Evolutionary conservation across 2,113 vertebrate species (phyloP).

Genomic region (Phalacrocorax pelagicus): DNA sequence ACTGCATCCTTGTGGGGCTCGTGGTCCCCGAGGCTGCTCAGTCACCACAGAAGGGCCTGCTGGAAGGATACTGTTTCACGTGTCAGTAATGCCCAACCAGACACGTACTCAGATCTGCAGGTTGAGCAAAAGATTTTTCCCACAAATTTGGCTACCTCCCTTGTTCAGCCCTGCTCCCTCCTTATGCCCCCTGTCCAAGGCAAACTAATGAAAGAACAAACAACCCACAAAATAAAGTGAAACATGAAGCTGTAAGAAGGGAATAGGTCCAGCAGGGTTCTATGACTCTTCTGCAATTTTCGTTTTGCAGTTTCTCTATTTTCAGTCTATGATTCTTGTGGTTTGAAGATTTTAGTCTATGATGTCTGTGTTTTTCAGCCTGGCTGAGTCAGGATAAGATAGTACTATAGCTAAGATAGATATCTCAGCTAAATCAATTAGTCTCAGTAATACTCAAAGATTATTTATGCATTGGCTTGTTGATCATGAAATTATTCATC

Average conservation of each 20-base stretch:
- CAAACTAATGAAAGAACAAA: not conserved
- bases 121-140: not conserved
- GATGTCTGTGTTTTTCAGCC: not conserved
- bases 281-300: not conserved
- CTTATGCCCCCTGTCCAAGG: not conserved
- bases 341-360: no score
- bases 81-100: not conserved
- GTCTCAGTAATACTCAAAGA: not conserved
- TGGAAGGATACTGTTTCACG: not conserved
- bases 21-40: rapidly evolving
- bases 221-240: not conserved
- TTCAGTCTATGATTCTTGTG: not conserved
- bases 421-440: not conserved
- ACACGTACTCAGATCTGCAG: not conserved
- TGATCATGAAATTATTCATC: not conserved
- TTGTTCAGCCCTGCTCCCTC: not conserved
- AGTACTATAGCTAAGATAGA: not conserved
- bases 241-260: not conserved
- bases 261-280: not conserved
- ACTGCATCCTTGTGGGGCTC: not conserved
- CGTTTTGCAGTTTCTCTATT: not conserved
- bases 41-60: not conserved
- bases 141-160: not conserved
- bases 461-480: not conserved
- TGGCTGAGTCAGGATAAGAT: not conserved